A percentile compares a stretch with the other conserved stretches of the same genome.
Conservation (phyloP, 2,113 vertebrate species). For the Agapornis roseicollis region DNA sequence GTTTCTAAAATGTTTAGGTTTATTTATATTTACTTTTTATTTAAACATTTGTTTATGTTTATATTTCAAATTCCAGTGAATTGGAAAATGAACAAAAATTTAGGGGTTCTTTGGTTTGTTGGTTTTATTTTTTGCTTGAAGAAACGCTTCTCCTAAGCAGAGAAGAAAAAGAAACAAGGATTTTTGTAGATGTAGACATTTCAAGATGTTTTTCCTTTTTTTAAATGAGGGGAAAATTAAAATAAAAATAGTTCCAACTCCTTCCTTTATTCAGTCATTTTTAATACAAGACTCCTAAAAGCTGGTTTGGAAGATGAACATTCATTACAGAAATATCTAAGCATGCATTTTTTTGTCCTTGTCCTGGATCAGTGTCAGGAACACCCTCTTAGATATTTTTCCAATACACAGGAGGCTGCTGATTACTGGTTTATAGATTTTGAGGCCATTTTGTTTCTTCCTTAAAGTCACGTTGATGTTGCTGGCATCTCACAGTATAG, state of each 20-base stretch:
- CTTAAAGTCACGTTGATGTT: background rate
- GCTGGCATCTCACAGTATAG: background rate
- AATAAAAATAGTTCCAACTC: slow-evolving; percentile 48
- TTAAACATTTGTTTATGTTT: background rate
- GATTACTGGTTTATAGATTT: background rate
- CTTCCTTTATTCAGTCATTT: slow-evolving; percentile 7
- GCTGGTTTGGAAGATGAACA: slow-evolving; percentile 52
- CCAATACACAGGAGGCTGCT: background rate
- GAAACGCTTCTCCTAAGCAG: background rate
- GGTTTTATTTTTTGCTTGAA: background rate
- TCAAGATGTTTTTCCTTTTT: background rate
- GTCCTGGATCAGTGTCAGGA: slow-evolving; percentile 11
- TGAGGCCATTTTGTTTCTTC: background rate
- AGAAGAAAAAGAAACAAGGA: background rate
- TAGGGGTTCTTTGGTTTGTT: background rate
- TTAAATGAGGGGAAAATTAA: background rate
- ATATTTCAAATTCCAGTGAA: background rate
- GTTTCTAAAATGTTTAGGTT: background rate
- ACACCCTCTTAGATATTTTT: slow-evolving; percentile 43
- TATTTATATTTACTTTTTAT: background rate
- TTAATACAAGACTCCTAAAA: slow-evolving; percentile 26
- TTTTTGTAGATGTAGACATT: background rate
- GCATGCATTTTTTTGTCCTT: background rate
- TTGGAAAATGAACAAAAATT: background rate
- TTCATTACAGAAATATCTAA: slow-evolving; percentile 37